Evolutionary conservation across 2,113 vertebrate genomes (phyloP).

Genomic region (Mirza zaza): DNA sequence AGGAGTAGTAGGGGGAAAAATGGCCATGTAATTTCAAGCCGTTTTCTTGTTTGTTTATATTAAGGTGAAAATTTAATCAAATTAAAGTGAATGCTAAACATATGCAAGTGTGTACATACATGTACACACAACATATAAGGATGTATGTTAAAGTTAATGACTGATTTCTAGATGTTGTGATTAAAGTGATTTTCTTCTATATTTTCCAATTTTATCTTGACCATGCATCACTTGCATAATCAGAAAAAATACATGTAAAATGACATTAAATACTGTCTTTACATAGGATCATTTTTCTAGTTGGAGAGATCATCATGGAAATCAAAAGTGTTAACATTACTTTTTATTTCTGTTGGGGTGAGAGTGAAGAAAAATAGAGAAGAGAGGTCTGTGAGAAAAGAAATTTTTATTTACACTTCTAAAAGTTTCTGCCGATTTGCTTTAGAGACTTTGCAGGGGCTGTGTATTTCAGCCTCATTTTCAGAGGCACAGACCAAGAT

Average conservation of each 20-base stretch:
- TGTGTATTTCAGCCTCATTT: background rate
- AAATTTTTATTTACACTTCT: background rate
- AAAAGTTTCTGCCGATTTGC: background rate
- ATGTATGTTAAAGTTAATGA: background rate
- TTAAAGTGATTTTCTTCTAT: background rate
- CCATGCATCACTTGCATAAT: background rate
- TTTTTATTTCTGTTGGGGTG: background rate
- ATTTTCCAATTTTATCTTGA: background rate
- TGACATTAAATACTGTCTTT: background rate
- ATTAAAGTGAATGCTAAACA: conserved; percentile 67
- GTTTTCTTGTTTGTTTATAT: conserved; percentile 66
- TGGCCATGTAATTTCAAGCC: conserved; percentile 58
- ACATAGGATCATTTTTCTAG: background rate
- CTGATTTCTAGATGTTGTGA: background rate
- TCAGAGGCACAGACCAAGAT: background rate
- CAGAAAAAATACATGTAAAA: background rate
- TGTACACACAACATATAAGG: background rate
- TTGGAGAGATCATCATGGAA: background rate
- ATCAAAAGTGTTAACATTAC: background rate
- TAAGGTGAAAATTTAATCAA: conserved; percentile 77
- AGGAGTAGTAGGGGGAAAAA: conserved; percentile 42
- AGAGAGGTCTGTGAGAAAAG: background rate
- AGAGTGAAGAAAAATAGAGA: background rate
- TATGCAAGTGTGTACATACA: background rate
- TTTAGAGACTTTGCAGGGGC: background rate